Evolutionary conservation across 2,888 invertebrate genomes (phyloP).

Genomic region (Folsomia manolachei): DNA sequence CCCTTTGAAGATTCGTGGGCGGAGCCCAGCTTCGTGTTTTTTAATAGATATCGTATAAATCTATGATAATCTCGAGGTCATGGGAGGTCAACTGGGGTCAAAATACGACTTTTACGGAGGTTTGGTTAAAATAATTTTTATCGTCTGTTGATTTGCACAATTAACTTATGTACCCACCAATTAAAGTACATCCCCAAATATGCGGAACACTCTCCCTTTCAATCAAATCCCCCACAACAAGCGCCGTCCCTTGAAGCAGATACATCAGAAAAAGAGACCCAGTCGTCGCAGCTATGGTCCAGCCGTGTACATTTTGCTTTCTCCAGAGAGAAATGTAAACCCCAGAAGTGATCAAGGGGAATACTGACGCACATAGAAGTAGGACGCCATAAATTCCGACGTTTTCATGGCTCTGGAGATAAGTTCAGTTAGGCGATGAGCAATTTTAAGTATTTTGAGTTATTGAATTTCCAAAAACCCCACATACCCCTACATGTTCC

Average conservation of each 20-base stretch:
- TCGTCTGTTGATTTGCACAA: background rate
- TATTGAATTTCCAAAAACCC: background rate
- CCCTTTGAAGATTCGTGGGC: too few species aligned
- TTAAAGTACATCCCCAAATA: constrained; percentile 2
- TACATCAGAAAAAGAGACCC: constrained; percentile 39
- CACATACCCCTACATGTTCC: background rate
- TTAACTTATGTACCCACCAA: constrained; percentile 19
- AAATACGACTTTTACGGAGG: too few species aligned
- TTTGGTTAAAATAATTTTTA: too few species aligned
- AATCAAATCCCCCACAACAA: constrained; percentile 20
- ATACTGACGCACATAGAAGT: constrained; percentile 27
- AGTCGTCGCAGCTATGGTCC: constrained; percentile 37
- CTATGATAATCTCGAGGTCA: too few species aligned
- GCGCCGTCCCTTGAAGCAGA: constrained; percentile 33
- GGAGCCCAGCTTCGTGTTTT: too few species aligned
- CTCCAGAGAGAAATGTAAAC: constrained; percentile 40
- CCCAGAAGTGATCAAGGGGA: constrained; percentile 34
- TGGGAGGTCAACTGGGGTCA: too few species aligned
- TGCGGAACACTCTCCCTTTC: background rate
- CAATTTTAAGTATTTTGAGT: background rate
- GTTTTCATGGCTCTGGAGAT: background rate
- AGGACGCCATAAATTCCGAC: constrained; percentile 20
- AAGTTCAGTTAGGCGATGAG: too few species aligned
- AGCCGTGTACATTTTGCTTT: constrained; percentile 38
- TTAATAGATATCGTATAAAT: too few species aligned